Conservation (phyloP, 2,113 vertebrate genomes). For the Salvelinus alpinus region DNA sequence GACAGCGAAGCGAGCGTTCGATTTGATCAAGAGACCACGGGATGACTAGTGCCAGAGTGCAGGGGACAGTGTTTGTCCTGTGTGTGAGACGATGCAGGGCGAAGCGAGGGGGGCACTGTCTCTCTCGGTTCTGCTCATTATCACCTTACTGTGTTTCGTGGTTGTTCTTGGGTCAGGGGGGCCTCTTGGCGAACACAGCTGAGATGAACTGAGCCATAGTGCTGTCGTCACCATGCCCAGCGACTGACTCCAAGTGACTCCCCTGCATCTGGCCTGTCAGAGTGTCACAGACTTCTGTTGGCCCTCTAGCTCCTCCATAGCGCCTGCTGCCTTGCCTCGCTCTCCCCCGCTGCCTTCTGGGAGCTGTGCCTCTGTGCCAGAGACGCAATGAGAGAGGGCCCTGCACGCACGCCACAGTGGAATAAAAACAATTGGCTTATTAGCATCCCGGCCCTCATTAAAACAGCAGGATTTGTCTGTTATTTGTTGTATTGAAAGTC, state of each 20-base stretch:
- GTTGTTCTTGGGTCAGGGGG: slow-evolving; percentile 11
- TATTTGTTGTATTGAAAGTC: neutral
- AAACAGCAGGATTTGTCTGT: neutral
- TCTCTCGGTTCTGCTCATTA: slow-evolving; percentile 33
- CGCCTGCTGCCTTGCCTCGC: neutral
- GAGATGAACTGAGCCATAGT: slow-evolving; percentile 12
- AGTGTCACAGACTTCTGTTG: slow-evolving; percentile 11
- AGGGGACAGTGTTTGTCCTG: neutral
- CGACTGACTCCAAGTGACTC: neutral
- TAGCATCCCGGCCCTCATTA: neutral
- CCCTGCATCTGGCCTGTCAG: neutral
- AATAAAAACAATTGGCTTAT: neutral
- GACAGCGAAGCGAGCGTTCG: slow-evolving; percentile 21
- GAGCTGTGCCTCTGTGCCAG: slow-evolving; percentile 12
- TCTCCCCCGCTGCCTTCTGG: slow-evolving; percentile 11
- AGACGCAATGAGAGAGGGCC: neutral
- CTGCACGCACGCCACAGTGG: neutral
- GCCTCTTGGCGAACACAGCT: neutral
- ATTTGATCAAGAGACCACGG: slow-evolving; percentile 41
- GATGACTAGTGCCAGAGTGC: slow-evolving; percentile 11
- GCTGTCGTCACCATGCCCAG: neutral
- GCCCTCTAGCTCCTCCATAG: neutral
- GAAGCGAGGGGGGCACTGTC: neutral
- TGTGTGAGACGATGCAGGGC: neutral
- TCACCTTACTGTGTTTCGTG: slow-evolving; percentile 19